phyloP scores from a whole-genome alignment of 2,797 vertebrate genomes.

The Rhynchotus rufescens region DNA sequence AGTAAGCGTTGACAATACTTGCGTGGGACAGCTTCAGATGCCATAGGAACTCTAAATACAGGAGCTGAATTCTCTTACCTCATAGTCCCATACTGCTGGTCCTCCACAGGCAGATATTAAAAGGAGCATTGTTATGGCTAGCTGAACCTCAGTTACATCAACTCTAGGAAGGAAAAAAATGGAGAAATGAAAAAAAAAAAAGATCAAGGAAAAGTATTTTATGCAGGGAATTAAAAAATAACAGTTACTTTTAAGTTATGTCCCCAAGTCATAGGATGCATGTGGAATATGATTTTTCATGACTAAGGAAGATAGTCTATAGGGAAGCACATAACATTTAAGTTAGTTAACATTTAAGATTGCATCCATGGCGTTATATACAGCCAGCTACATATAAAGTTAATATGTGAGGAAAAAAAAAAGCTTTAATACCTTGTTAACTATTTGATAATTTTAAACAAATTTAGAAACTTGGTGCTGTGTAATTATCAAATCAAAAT shows the following conservation, averaged over 20 bases:
- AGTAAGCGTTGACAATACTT: neutral
- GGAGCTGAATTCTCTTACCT: conserved; percentile 76
- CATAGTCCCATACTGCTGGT: conserved; percentile 88
- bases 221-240: fast-evolving
- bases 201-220: neutral
- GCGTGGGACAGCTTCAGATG: neutral
- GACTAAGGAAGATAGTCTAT: neutral
- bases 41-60: neutral
- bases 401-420: neutral
- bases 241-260: neutral
- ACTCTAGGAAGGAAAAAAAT: conserved; percentile 78
- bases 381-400: neutral
- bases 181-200: neutral
- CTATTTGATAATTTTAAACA: neutral
- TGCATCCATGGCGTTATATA: neutral
- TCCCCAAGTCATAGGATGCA: neutral
- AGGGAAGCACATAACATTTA: neutral
- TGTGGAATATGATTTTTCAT: neutral
- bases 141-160: conserved; percentile 96
- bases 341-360: neutral
- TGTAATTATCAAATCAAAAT: neutral
- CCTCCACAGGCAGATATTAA: conserved; percentile 90
- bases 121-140: conserved; percentile 89
- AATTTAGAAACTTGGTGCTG: neutral
- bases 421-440: neutral